Percentiles rank a stretch among this genome's conserved stretches.
Conservation (phyloP, 2,888 invertebrate species). For the Liodrosophila aerea region DNA sequence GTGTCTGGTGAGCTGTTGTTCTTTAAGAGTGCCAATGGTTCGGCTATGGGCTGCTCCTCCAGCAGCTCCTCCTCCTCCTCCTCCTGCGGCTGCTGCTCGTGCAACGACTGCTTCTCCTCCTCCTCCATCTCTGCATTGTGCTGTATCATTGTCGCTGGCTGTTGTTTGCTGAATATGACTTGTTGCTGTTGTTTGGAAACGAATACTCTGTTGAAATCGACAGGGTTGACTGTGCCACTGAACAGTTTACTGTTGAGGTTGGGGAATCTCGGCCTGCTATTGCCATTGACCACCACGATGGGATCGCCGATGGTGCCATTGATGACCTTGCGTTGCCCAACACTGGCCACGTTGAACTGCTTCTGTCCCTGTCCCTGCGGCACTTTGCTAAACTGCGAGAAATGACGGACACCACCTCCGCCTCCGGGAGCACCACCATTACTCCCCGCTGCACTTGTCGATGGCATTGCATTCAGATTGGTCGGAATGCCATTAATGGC, state of each 20-base stretch:
- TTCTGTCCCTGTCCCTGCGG: slow-evolving; percentile 40
- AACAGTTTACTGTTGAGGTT: slow-evolving; percentile 14
- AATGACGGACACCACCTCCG: slow-evolving; percentile 63
- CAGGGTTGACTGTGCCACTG: slow-evolving; percentile 20
- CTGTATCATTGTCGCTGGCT: too few species aligned
- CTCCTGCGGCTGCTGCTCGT: slow-evolving; percentile 82
- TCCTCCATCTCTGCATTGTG: background rate
- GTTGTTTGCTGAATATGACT: slow-evolving; percentile 14
- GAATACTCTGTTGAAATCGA: too few species aligned
- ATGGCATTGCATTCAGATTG: slow-evolving; percentile 23
- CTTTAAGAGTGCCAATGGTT: slow-evolving; percentile 79
- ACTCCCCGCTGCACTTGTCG: slow-evolving; percentile 18
- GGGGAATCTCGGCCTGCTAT: slow-evolving; percentile 45
- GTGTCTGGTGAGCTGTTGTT: slow-evolving; percentile 1
- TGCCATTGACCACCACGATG: slow-evolving; percentile 58
- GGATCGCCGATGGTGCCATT: slow-evolving; percentile 58
- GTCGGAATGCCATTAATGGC: background rate
- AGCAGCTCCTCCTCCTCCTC: slow-evolving; percentile 86
- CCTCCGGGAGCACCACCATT: too few species aligned
- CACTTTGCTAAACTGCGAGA: slow-evolving; percentile 71
- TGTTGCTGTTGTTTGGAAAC: slow-evolving; percentile 21
- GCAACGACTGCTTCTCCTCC: slow-evolving; percentile 18
- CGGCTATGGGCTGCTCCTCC: slow-evolving; percentile 79
- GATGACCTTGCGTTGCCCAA: slow-evolving; percentile 49
- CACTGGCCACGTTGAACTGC: slow-evolving; percentile 12